Conservation (phyloP, 2,113 vertebrate species). For the Hiodon tergisus region DNA sequence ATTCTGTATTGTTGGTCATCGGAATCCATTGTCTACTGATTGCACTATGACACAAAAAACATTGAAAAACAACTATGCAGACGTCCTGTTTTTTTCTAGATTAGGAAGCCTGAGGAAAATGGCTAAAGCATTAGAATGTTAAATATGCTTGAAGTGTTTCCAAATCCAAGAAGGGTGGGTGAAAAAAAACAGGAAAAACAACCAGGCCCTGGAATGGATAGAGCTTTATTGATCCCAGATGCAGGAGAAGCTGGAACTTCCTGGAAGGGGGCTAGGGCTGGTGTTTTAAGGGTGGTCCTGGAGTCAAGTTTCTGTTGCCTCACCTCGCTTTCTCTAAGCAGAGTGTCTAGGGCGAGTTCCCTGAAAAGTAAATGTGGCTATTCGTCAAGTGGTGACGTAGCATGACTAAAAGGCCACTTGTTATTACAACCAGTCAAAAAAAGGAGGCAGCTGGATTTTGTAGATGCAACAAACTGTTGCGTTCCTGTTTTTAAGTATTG, state of each 20-base stretch:
- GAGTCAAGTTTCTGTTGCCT: not conserved
- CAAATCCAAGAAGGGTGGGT: not conserved
- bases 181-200: not conserved
- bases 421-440: not conserved
- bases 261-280: not conserved
- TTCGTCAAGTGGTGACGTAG: not conserved
- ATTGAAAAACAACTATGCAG: not conserved
- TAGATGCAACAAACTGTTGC: not conserved
- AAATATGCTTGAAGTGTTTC: not conserved
- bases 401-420: not conserved
- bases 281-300: not conserved
- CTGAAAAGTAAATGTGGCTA: not conserved
- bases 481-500: not conserved
- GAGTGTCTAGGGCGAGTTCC: not conserved
- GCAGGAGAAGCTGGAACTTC: not conserved
- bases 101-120: not conserved
- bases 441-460: not conserved
- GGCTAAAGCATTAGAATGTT: not conserved
- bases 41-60: not conserved
- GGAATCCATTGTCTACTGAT: not conserved
- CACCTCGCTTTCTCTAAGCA: not conserved
- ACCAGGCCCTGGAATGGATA: not conserved
- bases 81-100: not conserved
- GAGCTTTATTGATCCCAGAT: slow-evolving; percentile 19
- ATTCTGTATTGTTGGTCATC: not conserved